A percentile compares a stretch with the other conserved stretches of the same genome.
Conservation (phyloP, 2,113 vertebrate genomes). For the Labeo rohita region DNA sequence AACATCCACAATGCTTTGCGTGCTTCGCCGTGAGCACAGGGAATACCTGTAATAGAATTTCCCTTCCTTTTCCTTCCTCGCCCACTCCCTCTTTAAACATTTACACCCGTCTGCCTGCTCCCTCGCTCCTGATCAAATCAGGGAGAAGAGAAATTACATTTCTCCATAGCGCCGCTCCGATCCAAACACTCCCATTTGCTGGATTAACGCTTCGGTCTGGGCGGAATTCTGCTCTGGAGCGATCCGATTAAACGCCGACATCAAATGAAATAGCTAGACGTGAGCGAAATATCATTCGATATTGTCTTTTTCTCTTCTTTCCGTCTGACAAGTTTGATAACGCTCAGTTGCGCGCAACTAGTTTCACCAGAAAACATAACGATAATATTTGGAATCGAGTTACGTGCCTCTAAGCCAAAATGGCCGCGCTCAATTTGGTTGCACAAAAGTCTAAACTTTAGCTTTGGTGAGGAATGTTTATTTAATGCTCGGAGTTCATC, state of each 20-base stretch:
- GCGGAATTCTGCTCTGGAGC: slow-evolving; percentile 77
- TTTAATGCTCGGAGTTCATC: slow-evolving; percentile 9
- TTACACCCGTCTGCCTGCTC: slow-evolving; percentile 87
- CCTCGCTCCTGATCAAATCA: slow-evolving; percentile 92
- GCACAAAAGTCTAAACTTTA: neutral
- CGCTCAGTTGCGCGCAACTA: neutral
- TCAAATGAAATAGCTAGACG: slow-evolving; percentile 63
- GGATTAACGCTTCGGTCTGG: slow-evolving; percentile 85
- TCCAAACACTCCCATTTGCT: slow-evolving; percentile 86
- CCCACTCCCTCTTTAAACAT: slow-evolving; percentile 90
- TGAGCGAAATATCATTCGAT: slow-evolving; percentile 64
- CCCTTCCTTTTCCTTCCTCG: slow-evolving; percentile 65
- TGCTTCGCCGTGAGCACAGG: slow-evolving; percentile 75
- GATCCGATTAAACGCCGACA: slow-evolving; percentile 77
- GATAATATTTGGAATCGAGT: slow-evolving; percentile 28
- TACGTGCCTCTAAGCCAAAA: neutral
- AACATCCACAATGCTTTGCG: slow-evolving; percentile 83
- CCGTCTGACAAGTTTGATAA: slow-evolving; percentile 28
- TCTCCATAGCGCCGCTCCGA: slow-evolving; percentile 87
- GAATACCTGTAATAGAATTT: slow-evolving; percentile 95
- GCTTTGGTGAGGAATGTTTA: slow-evolving; percentile 16
- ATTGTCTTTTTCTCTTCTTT: slow-evolving; percentile 42
- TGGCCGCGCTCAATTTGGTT: neutral
- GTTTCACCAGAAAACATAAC: neutral
- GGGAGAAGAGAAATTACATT: slow-evolving; percentile 94